Percentiles rank a stretch among this genome's conserved stretches.
These are phyloP conservation scores for Caenorhabditis remanei DNA, from an alignment of 1,140 invertebrate species.

Conservation along the genomic window DNA sequence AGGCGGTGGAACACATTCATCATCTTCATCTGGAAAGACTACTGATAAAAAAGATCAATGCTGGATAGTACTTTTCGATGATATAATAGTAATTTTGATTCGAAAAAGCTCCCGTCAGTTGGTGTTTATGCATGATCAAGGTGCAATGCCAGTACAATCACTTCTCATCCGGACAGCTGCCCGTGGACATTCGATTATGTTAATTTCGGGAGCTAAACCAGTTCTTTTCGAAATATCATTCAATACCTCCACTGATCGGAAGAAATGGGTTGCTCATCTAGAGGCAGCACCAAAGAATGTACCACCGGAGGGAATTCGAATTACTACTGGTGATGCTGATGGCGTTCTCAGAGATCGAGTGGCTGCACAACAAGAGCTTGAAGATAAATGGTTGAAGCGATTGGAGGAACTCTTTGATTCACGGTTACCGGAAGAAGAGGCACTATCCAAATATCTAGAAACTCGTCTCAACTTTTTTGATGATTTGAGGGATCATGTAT, in stretches of 20 bases:
- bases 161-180: slow-evolving; percentile 39
- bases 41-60: slow-evolving; percentile 20
- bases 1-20: slow-evolving; percentile 21
- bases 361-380: slow-evolving; percentile 10
- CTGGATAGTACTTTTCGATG: slow-evolving; percentile 9
- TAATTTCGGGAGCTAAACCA: slow-evolving; percentile 50
- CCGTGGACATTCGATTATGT: slow-evolving; percentile 46
- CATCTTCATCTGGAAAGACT: slow-evolving; percentile 1
- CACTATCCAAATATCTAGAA: slow-evolving; percentile 34
- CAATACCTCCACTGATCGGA: slow-evolving; percentile 27
- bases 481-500: slow-evolving; percentile 16
- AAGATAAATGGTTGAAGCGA: slow-evolving; percentile 56
- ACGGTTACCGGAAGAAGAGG: slow-evolving; percentile 27
- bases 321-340: slow-evolving; percentile 40
- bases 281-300: slow-evolving; percentile 33
- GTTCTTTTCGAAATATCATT: slow-evolving; percentile 57
- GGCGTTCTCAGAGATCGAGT: slow-evolving; percentile 18
- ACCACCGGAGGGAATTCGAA: slow-evolving; percentile 37
- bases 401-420: slow-evolving; percentile 41
- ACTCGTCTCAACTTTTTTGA: slow-evolving; percentile 36
- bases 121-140: slow-evolving; percentile 33
- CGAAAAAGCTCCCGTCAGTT: slow-evolving; percentile 6
- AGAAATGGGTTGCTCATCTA: slow-evolving; percentile 42
- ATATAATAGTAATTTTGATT: slow-evolving; percentile 26
- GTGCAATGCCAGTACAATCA: slow-evolving; percentile 22